A percentile compares a stretch with the other conserved stretches of the same genome.
Conservation (phyloP, 1,140 invertebrate species). For the Cherax destructor region DNA sequence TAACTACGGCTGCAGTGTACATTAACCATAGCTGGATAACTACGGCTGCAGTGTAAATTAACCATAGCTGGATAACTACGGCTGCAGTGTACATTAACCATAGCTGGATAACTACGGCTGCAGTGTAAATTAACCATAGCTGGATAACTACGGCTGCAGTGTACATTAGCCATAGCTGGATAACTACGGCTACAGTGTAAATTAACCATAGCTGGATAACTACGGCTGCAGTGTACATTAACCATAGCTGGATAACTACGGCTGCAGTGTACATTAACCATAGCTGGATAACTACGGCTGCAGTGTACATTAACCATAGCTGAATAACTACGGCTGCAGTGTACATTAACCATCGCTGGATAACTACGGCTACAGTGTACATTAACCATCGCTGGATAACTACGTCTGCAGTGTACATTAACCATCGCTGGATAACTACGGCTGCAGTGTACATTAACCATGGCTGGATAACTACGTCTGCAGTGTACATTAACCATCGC, state of each 20-base stretch:
- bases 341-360: not conserved
- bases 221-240: not conserved
- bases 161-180: not conserved
- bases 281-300: not conserved
- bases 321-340: not conserved
- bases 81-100: not conserved
- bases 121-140: not conserved
- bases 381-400: not conserved
- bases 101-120: not conserved
- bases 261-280: not conserved
- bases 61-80: not conserved
- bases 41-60: not conserved
- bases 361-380: not conserved
- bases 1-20: not conserved
- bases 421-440: not conserved
- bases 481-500: not conserved
- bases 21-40: not conserved
- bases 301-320: not conserved
- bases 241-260: not conserved
- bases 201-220: not conserved
- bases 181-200: not conserved
- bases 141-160: not conserved
- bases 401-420: not conserved
- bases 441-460: not conserved
- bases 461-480: not conserved